Conservation (phyloP, 1,140 invertebrate species). For the Procambarus clarkii region DNA sequence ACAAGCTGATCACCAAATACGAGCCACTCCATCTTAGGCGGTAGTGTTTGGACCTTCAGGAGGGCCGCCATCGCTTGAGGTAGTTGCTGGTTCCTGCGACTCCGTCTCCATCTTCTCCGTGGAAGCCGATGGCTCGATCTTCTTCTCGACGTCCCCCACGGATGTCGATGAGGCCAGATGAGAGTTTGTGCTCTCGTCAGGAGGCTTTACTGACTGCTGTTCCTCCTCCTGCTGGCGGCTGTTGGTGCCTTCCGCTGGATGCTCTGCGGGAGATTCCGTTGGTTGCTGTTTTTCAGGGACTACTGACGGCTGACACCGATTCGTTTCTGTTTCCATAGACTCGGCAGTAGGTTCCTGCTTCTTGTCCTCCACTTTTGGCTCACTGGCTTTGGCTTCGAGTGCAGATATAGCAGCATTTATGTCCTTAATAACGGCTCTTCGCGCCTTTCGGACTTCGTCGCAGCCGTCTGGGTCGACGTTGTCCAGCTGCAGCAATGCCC, state of each 20-base stretch:
- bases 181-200: not conserved
- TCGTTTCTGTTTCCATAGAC: not conserved
- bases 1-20: not conserved
- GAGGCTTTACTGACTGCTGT: not conserved
- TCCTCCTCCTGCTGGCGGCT: not conserved
- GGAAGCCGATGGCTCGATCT: not conserved
- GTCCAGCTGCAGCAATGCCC: constrained; percentile 92
- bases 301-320: not conserved
- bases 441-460: constrained; percentile 88
- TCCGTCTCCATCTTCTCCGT: constrained; percentile 3
- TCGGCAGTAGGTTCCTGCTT: not conserved
- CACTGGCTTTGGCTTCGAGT: constrained; percentile 81
- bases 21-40: not conserved
- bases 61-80: not conserved
- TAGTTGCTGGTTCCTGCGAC: not conserved
- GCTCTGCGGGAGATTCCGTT: not conserved
- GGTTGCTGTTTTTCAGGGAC: no score
- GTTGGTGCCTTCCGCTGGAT: not conserved
- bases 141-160: not conserved
- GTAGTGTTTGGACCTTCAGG: not conserved
- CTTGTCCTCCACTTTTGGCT: not conserved
- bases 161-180: not conserved
- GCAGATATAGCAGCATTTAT: constrained; percentile 88
- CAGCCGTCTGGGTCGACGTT: constrained; percentile 93
- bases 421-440: constrained; percentile 90